These are phyloP conservation scores for Pelecanoides urinatrix DNA, from an alignment of 2,113 vertebrate species.

Conservation along the genomic window DNA sequence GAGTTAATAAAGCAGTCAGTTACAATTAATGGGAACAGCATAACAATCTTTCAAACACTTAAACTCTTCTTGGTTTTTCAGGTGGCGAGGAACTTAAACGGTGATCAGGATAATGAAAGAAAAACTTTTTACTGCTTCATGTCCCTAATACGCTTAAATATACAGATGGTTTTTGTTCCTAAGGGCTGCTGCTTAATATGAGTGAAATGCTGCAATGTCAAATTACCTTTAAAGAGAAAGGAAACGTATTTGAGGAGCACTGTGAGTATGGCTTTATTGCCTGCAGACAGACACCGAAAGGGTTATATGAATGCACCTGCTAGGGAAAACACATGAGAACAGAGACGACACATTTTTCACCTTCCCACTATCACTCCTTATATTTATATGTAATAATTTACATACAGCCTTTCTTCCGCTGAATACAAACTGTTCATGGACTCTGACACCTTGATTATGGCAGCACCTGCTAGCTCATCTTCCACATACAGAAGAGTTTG, in stretches of 20 bases:
- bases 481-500: slow-evolving; percentile 5
- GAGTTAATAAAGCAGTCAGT: slow-evolving; percentile 34
- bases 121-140: neutral
- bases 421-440: neutral
- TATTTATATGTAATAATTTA: slow-evolving; percentile 22
- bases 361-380: neutral
- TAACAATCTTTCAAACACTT: neutral
- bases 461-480: slow-evolving; percentile 52
- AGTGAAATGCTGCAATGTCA: neutral
- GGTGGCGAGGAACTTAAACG: neutral
- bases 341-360: slow-evolving; percentile 30
- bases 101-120: neutral
- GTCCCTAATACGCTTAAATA: neutral
- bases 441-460: slow-evolving; percentile 45
- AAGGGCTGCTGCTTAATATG: neutral
- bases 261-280: neutral
- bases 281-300: neutral
- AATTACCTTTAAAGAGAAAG: neutral
- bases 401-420: slow-evolving; percentile 18
- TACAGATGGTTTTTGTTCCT: neutral
- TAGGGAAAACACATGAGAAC: slow-evolving; percentile 5
- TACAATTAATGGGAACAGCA: slow-evolving; percentile 27
- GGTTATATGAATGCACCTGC: neutral
- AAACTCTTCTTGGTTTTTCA: neutral
- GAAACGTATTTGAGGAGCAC: neutral